These are phyloP conservation scores for Polyergus mexicanus DNA, from an alignment of 1,140 invertebrate species.

Conservation along the genomic window DNA sequence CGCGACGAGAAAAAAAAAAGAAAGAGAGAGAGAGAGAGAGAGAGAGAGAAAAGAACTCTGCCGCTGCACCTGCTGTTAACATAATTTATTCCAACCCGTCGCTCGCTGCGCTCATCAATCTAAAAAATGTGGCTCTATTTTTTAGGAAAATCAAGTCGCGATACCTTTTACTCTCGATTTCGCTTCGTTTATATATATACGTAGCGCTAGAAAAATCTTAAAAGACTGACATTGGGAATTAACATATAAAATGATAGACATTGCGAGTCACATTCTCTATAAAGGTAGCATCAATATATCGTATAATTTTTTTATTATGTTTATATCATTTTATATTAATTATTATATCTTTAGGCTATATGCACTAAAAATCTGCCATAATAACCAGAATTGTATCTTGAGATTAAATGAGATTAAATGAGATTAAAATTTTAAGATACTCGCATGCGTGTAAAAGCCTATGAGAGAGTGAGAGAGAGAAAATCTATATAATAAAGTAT, in stretches of 20 bases:
- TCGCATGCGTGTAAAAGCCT: not conserved
- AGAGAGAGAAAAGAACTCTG: not conserved
- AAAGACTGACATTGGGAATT: constrained; percentile 48
- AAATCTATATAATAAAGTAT: constrained; percentile 3
- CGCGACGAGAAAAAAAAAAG: not conserved
- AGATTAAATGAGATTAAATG: not conserved
- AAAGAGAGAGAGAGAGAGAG: not conserved
- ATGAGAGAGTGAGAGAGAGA: not conserved
- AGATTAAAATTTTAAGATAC: not conserved
- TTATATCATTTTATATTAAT: not conserved
- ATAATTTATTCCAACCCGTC: constrained; percentile 40
- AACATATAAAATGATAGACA: constrained; percentile 29
- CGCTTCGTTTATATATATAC: constrained; percentile 6
- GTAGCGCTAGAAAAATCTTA: not conserved
- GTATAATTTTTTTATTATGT: not conserved
- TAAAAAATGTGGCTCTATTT: constrained; percentile 27
- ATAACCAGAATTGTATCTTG: not conserved
- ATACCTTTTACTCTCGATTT: constrained; percentile 27
- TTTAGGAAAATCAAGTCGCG: not conserved
- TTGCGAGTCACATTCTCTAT: constrained; percentile 30
- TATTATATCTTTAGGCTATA: not conserved
- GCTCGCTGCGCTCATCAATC: constrained; percentile 48
- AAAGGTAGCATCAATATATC: not conserved
- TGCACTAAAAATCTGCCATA: not conserved
- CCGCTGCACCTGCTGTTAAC: constrained; percentile 49